These are phyloP conservation scores for Malurus elegans DNA, from an alignment of 2,113 vertebrate species.

Conservation along the genomic window DNA sequence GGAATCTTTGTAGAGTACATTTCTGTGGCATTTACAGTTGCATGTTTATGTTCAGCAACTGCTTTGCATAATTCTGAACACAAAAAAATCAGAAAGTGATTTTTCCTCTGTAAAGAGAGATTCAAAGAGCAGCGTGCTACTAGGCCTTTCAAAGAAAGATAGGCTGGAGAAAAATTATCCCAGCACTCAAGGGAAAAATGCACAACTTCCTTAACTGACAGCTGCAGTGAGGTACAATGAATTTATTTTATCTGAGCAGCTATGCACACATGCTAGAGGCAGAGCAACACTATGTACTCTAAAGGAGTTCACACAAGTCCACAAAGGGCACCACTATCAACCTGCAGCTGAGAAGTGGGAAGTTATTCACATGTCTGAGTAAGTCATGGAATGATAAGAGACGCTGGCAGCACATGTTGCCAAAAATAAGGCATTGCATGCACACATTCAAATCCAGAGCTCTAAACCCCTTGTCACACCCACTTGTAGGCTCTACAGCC, in stretches of 20 bases:
- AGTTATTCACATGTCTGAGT: neutral
- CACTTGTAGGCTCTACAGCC: neutral
- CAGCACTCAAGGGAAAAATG: neutral
- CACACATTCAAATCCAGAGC: rapidly evolving
- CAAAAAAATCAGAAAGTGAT: constrained; percentile 10
- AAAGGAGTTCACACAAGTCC: neutral
- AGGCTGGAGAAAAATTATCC: neutral
- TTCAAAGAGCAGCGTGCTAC: neutral
- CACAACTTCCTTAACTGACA: neutral
- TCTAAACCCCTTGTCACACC: rapidly evolving
- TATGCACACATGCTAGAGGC: neutral
- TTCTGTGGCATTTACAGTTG: constrained; percentile 26
- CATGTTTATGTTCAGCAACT: neutral
- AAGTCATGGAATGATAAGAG: neutral
- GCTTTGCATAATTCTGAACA: constrained; percentile 34
- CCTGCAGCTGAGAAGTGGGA: neutral
- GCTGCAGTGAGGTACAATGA: neutral
- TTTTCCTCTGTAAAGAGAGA: neutral
- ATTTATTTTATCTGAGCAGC: constrained; percentile 23
- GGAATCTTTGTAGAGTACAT: constrained; percentile 38
- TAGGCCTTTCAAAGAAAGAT: neutral
- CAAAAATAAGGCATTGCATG: neutral
- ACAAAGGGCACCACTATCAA: neutral
- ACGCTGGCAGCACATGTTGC: neutral
- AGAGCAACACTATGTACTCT: neutral